A percentile compares a stretch with the other conserved stretches of the same genome.
Conservation (phyloP, 2,113 vertebrate genomes). For the Hippocampus barbouri region DNA sequence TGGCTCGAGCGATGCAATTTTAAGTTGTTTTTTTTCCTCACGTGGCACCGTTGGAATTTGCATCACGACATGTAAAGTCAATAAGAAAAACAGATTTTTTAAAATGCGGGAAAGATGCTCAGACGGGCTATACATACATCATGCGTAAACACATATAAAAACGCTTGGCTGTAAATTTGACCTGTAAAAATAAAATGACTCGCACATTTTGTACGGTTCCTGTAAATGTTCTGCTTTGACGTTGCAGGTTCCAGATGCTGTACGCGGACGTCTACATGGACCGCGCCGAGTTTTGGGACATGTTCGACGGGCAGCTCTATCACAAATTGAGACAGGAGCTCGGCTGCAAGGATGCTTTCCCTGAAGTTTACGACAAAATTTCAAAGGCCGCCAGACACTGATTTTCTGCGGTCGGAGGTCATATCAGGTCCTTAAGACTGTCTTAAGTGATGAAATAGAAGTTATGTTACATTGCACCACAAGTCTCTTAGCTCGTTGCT, state of each 20-base stretch:
- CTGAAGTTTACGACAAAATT: slow-evolving; percentile 97
- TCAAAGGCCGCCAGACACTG: slow-evolving; percentile 94
- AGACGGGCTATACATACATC: too few species aligned
- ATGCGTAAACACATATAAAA: too few species aligned
- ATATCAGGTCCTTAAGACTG: background rate
- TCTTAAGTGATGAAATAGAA: too few species aligned
- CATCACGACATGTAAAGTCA: too few species aligned
- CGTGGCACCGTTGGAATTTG: too few species aligned
- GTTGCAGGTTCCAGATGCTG: slow-evolving; percentile 93
- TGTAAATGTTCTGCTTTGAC: background rate
- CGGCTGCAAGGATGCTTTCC: slow-evolving; percentile 87
- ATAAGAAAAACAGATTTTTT: too few species aligned
- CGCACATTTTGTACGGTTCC: too few species aligned
- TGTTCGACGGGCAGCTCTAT: slow-evolving; percentile 93
- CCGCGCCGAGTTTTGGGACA: slow-evolving; percentile 95
- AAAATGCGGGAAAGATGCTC: too few species aligned
- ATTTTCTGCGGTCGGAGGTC: slow-evolving; percentile 33
- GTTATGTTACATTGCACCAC: too few species aligned
- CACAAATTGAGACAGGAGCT: slow-evolving; percentile 85
- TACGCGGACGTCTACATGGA: slow-evolving; percentile 98
- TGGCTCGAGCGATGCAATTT: background rate
- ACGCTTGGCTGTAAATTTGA: too few species aligned
- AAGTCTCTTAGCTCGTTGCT: background rate
- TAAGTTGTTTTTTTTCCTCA: too few species aligned
- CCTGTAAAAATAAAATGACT: too few species aligned